Evolutionary conservation across 2,113 vertebrate genomes (phyloP).

Genomic region (Albula glossodonta): DNA sequence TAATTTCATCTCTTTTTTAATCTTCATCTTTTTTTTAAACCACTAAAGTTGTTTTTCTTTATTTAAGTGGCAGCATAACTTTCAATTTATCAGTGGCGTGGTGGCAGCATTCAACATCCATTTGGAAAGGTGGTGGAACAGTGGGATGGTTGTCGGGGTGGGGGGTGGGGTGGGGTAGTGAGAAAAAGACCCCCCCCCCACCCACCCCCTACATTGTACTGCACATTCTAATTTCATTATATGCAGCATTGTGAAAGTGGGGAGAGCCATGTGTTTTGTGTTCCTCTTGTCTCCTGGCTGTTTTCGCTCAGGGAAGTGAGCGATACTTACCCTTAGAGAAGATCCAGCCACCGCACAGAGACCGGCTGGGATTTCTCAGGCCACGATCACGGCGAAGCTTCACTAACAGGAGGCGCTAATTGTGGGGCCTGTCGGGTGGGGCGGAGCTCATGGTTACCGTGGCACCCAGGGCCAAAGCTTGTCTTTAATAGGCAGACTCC

Average conservation of each 20-base stretch:
- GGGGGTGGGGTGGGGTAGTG: neutral
- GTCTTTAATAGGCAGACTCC: constrained; percentile 51
- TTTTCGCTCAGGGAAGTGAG: constrained; percentile 34
- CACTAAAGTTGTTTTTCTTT: constrained; percentile 27
- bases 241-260: no score
- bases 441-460: constrained; percentile 47
- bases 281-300: neutral
- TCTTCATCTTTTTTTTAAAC: constrained; percentile 23
- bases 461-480: constrained; percentile 44
- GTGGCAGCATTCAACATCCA: neutral
- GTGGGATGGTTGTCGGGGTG: neutral
- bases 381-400: constrained; percentile 49
- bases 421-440: constrained; percentile 42
- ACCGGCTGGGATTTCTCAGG: constrained; percentile 49
- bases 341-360: constrained; percentile 37
- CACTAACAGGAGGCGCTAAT: constrained; percentile 52
- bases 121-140: neutral
- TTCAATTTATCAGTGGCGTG: constrained; percentile 20
- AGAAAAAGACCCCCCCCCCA: neutral
- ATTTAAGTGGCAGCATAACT: constrained; percentile 30
- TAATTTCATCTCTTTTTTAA: constrained; percentile 38
- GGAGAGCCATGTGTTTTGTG: no score
- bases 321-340: constrained; percentile 32
- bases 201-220: no score
- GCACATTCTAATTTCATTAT: no score